Evolutionary conservation across 2,888 invertebrate species (phyloP).

Genomic region (Omphaloscelis lunosa): DNA sequence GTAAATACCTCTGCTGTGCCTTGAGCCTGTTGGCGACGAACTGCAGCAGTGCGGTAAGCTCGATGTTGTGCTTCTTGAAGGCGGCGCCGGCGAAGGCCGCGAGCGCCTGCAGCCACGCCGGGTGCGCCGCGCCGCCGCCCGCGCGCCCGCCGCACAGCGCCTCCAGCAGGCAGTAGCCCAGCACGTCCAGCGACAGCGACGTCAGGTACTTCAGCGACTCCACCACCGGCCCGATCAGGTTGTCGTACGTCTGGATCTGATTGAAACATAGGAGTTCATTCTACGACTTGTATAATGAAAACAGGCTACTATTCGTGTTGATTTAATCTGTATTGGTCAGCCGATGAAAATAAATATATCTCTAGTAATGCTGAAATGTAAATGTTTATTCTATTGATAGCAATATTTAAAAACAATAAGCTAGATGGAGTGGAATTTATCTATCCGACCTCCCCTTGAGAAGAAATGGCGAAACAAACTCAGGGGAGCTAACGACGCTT

Average conservation of each 20-base stretch:
- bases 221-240: constrained; percentile 98
- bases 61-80: constrained; percentile 99
- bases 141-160: constrained; percentile 91
- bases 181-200: constrained; percentile 98
- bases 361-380: neutral
- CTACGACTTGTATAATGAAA: neutral
- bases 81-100: constrained; percentile 99
- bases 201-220: constrained; percentile 99
- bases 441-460: neutral
- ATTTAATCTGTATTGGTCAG: neutral
- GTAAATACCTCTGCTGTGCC: constrained; percentile 95
- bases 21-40: constrained; percentile 99
- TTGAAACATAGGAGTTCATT: neutral
- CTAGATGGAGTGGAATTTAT: neutral
- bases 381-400: neutral
- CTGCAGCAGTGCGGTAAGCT: constrained; percentile 98
- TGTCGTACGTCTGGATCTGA: constrained; percentile 98
- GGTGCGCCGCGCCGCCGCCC: constrained; percentile 95
- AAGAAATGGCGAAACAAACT: neutral
- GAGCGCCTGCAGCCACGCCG: constrained; percentile 98
- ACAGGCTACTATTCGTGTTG: constrained; percentile 90
- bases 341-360: neutral
- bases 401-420: neutral
- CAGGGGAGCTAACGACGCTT: neutral
- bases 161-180: constrained; percentile 98